Evolutionary conservation across 1,140 invertebrate genomes (phyloP).

Genomic region (Cardiocondyla obscurior): DNA sequence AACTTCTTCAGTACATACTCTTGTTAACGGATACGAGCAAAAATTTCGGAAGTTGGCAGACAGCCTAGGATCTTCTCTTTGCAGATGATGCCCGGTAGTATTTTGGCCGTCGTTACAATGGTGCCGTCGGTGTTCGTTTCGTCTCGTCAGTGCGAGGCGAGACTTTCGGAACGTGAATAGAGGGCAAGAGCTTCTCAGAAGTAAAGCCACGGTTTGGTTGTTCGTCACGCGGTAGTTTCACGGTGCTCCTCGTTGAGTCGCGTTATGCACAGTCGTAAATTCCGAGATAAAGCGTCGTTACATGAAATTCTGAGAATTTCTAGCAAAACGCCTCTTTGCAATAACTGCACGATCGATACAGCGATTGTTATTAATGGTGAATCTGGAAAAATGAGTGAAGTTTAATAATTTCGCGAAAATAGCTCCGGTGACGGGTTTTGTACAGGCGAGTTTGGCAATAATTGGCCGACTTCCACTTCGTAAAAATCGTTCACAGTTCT

Average conservation of each 20-base stretch:
- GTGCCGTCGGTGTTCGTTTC: conserved; percentile 23
- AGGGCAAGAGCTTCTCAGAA: conserved; percentile 53
- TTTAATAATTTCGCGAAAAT: neutral
- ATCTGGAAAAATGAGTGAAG: neutral
- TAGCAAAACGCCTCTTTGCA: neutral
- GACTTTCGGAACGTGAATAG: conserved; percentile 67
- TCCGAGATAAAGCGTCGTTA: neutral
- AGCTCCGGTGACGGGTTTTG: neutral
- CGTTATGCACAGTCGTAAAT: neutral
- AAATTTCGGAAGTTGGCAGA: conserved; percentile 56
- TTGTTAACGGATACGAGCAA: neutral
- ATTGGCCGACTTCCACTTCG: neutral
- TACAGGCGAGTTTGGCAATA: neutral
- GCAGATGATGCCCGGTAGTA: conserved; percentile 51
- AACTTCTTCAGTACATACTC: neutral
- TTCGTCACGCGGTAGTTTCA: conserved; percentile 23
- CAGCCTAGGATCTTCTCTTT: conserved; percentile 49
- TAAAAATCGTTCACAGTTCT: neutral
- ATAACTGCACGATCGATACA: neutral
- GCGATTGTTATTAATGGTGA: neutral
- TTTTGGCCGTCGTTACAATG: conserved; percentile 65
- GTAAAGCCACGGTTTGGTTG: conserved; percentile 4
- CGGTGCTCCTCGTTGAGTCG: neutral
- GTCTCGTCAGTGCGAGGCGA: conserved; percentile 27
- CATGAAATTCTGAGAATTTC: neutral